Percentiles rank a stretch among this genome's conserved stretches.
Evolutionary conservation across 2,888 invertebrate genomes (phyloP).

Genomic region (Calliphora vomitoria): DNA sequence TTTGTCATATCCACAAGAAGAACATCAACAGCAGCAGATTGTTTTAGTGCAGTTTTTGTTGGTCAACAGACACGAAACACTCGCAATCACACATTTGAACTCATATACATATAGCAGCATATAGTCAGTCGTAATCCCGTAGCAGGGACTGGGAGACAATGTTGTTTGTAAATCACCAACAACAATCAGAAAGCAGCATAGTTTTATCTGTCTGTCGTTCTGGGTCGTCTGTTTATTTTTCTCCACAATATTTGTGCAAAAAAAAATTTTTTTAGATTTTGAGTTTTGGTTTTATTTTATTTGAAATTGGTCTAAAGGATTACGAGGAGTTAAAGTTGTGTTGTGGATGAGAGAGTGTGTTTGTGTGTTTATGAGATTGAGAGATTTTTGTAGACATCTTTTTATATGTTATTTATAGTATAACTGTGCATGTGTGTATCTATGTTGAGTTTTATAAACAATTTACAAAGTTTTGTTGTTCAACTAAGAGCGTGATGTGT

Average conservation of each 20-base stretch:
- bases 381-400: slow-evolving; percentile 30
- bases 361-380: slow-evolving; percentile 16
- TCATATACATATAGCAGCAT: neutral
- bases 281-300: slow-evolving; percentile 7
- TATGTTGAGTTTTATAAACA: slow-evolving; percentile 27
- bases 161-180: slow-evolving; percentile 36
- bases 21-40: slow-evolving; percentile 5
- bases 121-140: neutral
- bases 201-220: neutral
- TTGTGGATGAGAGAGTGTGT: neutral
- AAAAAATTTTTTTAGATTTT: slow-evolving; percentile 8
- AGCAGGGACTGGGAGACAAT: slow-evolving; percentile 6
- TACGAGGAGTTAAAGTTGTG: neutral
- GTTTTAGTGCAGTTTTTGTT: slow-evolving; percentile 25
- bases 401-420: neutral
- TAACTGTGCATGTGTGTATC: neutral
- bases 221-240: slow-evolving; percentile 7
- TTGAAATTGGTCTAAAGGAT: slow-evolving; percentile 26
- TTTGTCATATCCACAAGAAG: slow-evolving; percentile 3
- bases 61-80: slow-evolving; percentile 27
- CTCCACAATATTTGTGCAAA: slow-evolving; percentile 3
- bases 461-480: slow-evolving; percentile 44
- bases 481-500: slow-evolving; percentile 20
- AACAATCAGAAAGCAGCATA: slow-evolving; percentile 1
- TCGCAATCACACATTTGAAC: neutral